These are phyloP conservation scores for Andrena flavipes DNA, from an alignment of 2,888 invertebrate genomes.

Conservation along the genomic window DNA sequence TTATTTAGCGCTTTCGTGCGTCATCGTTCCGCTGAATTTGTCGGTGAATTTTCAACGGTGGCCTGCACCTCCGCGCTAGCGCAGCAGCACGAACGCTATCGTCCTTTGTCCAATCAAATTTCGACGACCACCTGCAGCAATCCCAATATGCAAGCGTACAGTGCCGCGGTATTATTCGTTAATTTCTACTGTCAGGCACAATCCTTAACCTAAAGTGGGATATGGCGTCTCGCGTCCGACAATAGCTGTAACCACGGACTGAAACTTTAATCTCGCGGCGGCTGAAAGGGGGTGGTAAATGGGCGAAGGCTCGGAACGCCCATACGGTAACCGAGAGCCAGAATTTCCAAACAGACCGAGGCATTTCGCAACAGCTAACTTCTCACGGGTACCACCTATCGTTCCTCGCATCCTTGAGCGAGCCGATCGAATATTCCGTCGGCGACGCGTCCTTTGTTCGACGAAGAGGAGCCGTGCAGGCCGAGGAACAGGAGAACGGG, in stretches of 20 bases:
- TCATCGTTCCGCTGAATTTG: constrained; percentile 18
- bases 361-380: not conserved
- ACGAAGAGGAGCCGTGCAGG: constrained; percentile 34
- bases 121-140: not conserved
- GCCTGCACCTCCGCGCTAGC: not conserved
- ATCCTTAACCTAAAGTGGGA: no score
- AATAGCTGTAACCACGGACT: no score
- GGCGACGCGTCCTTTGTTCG: constrained; percentile 66
- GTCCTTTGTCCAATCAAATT: not conserved
- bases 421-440: constrained; percentile 68
- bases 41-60: not conserved
- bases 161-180: not conserved
- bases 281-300: no score
- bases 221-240: no score
- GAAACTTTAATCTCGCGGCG: no score
- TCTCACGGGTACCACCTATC: constrained; percentile 18
- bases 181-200: not conserved
- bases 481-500: constrained; percentile 23
- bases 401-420: constrained; percentile 47
- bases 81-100: not conserved
- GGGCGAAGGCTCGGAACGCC: not conserved
- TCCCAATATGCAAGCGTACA: not conserved
- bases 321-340: not conserved
- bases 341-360: constrained; percentile 9
- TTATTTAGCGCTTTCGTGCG: constrained; percentile 7